Evolutionary conservation across 2,888 invertebrate species (phyloP), one percentile per base, ranked within the genome.

Genomic region (Helicoverpa assulta): DNA sequence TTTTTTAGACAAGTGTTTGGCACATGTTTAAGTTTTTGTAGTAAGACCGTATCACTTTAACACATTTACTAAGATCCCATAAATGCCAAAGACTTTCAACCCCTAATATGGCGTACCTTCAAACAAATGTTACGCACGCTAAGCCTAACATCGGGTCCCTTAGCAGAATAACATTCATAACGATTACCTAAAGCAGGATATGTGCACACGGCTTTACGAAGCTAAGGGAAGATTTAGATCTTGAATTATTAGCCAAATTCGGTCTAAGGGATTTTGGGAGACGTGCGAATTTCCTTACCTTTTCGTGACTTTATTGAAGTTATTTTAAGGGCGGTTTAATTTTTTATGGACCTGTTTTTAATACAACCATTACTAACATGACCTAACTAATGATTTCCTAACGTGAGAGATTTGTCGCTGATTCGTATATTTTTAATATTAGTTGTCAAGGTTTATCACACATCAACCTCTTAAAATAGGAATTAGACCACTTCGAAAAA

Each of bases 241-340:
- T 80, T 83, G 83, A 83, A 78, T 77, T 82, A 83, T 83, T 78
- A 67, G 78, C 59, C 60, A 71, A 81, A 83, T 78, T 83, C 62
- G 67, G 67, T 78, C 66, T 56, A 65, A 70, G 59, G 67, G 76
- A 68, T 72, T 73, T 66, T 33, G 66, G 54, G 50, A 37, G 40
- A 69, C 61, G 77, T 69, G 81, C n/a, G 64, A 76, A 83, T 78
- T 78, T 83, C 74, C 81, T 76, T 21, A 19, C 40, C 67, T 64
- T 66, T 73, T 72, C 26, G 16, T 53, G 16, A 53, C 40, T 40
- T 40, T 40, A 40, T 26, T 14, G 53, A 26, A 18, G 51, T 52
- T n/a, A 16, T 47, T 6, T 53, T 16, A 16, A 26, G 21, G 14
- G 33, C 7, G 8, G 53, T 53, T 21, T 53, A 14, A 21, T 52